Conservation (phyloP, 2,113 vertebrate genomes). For the Mobula birostris region DNA sequence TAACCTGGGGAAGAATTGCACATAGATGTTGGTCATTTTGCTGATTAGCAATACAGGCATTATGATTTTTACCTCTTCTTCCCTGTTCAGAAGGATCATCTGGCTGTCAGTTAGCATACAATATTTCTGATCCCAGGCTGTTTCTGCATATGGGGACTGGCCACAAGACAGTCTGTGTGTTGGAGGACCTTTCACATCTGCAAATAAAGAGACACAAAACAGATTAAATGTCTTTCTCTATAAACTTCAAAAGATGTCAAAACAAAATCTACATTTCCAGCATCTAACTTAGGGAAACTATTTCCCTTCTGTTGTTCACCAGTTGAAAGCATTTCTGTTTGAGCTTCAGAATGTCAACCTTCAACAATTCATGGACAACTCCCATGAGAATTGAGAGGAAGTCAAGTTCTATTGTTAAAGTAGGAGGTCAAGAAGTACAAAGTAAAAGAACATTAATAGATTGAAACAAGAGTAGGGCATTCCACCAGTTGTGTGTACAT, state of each 20-base stretch:
- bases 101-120: conserved; percentile 90
- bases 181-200: conserved; percentile 88
- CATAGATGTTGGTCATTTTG: not conserved
- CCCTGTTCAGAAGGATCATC: conserved; percentile 80
- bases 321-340: not conserved
- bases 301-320: not conserved
- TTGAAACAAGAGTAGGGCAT: no score
- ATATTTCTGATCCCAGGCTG: conserved; percentile 81
- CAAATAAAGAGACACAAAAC: conserved; percentile 40
- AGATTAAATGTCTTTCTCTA: not conserved
- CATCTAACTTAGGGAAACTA: not conserved
- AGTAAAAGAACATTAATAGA: no score
- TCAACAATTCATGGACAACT: not conserved
- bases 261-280: not conserved
- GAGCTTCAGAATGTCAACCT: not conserved
- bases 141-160: conserved; percentile 76
- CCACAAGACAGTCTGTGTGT: conserved; percentile 85
- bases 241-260: not conserved
- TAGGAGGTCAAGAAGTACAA: not conserved
- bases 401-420: not conserved
- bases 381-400: not conserved
- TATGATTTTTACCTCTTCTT: conserved; percentile 65
- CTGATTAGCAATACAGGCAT: not conserved
- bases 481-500: no score
- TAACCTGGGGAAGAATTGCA: no score